Evolutionary conservation across 1,140 invertebrate genomes (phyloP).

Genomic region (Dufourea novaeangliae): DNA sequence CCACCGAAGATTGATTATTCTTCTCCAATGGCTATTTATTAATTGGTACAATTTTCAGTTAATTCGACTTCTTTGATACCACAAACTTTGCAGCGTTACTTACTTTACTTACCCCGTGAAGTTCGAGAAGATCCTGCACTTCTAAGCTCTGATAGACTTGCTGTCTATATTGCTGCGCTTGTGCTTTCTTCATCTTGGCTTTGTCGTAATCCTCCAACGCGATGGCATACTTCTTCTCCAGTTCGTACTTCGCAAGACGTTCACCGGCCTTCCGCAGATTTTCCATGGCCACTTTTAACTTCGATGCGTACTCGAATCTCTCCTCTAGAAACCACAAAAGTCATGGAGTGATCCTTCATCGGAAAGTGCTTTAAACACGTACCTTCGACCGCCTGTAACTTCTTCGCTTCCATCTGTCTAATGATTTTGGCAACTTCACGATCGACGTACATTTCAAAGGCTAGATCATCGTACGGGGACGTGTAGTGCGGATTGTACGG

Average conservation of each 20-base stretch:
- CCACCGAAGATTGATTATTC: constrained; percentile 78
- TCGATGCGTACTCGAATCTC: constrained; percentile 95
- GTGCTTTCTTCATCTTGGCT: constrained; percentile 93
- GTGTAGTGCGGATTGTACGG: constrained; percentile 85
- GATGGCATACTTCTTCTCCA: constrained; percentile 95
- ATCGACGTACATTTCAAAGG: constrained; percentile 98
- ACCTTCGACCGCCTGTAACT: constrained; percentile 91
- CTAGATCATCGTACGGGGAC: constrained; percentile 96
- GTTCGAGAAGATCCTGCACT: constrained; percentile 90
- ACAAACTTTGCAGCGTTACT: no score
- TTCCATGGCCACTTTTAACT: constrained; percentile 92
- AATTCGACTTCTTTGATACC: no score
- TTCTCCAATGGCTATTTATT: constrained; percentile 78
- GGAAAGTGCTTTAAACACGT: background rate
- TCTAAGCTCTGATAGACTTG: constrained; percentile 87
- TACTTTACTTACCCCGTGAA: constrained; percentile 87
- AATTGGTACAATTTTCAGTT: background rate
- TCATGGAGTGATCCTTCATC: no score
- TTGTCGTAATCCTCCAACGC: constrained; percentile 95
- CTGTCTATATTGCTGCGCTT: constrained; percentile 91
- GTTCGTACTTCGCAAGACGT: constrained; percentile 92
- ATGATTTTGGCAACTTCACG: constrained; percentile 94
- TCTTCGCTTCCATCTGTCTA: constrained; percentile 92
- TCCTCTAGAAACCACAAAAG: constrained; percentile 85
- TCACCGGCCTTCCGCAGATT: constrained; percentile 92